Percentiles rank a stretch among this genome's conserved stretches.
phyloP scores from a whole-genome alignment of 2,113 vertebrate genomes.

The Paramisgurnus dabryanus region DNA sequence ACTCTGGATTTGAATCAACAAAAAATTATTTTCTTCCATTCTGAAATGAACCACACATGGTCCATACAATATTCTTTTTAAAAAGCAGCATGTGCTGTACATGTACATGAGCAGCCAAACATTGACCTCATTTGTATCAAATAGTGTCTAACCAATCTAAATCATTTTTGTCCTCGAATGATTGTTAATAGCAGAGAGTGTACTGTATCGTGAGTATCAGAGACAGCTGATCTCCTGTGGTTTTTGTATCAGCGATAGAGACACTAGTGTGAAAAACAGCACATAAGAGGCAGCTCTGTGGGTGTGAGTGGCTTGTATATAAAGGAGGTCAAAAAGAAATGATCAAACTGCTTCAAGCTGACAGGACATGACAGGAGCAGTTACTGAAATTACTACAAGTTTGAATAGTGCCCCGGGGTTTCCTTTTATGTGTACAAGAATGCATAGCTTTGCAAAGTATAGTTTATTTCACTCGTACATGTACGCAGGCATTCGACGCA shows the following conservation, averaged over 20 bases:
- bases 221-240: not conserved
- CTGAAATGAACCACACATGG: too few relatives aligned
- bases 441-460: too few relatives aligned
- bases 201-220: too few relatives aligned
- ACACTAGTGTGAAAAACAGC: not conserved
- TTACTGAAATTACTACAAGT: not conserved
- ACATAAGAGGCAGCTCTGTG: not conserved
- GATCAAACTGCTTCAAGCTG: conserved; percentile 10
- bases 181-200: not conserved
- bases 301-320: conserved; percentile 6
- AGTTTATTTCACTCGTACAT: too few relatives aligned
- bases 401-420: not conserved
- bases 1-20: not conserved
- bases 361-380: not conserved
- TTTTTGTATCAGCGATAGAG: not conserved
- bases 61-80: too few relatives aligned
- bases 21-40: not conserved
- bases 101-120: too few relatives aligned
- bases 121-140: too few relatives aligned
- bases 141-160: not conserved
- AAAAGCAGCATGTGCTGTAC: too few relatives aligned
- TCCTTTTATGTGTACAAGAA: too few relatives aligned
- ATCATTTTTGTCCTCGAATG: too few relatives aligned
- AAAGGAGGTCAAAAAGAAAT: not conserved
- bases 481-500: too few relatives aligned